These are phyloP conservation scores for Conops quadrifasciatus DNA, from an alignment of 2,888 invertebrate species.

Conservation along the genomic window DNA sequence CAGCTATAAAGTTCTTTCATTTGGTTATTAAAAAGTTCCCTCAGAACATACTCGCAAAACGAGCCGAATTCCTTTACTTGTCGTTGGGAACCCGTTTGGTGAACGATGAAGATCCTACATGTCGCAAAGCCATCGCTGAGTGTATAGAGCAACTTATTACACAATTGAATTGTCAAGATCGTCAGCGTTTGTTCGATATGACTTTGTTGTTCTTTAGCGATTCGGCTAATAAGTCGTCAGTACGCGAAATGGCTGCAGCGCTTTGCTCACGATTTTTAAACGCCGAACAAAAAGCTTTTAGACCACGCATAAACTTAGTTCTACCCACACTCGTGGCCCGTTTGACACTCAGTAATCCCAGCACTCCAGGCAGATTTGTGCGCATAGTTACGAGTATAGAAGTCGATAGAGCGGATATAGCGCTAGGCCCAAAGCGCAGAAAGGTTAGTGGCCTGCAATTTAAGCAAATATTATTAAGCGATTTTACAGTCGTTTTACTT, in stretches of 20 bases:
- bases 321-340: conserved; percentile 70
- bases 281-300: conserved; percentile 78
- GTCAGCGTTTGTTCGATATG: conserved; percentile 77
- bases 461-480: neutral
- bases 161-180: conserved; percentile 68
- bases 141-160: conserved; percentile 77
- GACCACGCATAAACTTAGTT: conserved; percentile 70
- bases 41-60: conserved; percentile 58
- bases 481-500: neutral
- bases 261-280: conserved; percentile 81
- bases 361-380: conserved; percentile 70
- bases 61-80: conserved; percentile 73
- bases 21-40: conserved; percentile 81
- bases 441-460: neutral
- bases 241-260: conserved; percentile 80
- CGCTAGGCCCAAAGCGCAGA: conserved; percentile 30
- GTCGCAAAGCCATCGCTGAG: conserved; percentile 76
- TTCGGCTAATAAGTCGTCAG: conserved; percentile 73
- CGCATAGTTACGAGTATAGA: conserved; percentile 61
- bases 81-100: conserved; percentile 80
- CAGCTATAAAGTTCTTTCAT: conserved; percentile 85
- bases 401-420: conserved; percentile 35
- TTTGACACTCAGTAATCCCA: conserved; percentile 66
- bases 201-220: conserved; percentile 72
- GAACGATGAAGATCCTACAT: conserved; percentile 82